Evolutionary conservation across 2,113 vertebrate genomes (phyloP).

Genomic region (Hippoglossus stenolepis): DNA sequence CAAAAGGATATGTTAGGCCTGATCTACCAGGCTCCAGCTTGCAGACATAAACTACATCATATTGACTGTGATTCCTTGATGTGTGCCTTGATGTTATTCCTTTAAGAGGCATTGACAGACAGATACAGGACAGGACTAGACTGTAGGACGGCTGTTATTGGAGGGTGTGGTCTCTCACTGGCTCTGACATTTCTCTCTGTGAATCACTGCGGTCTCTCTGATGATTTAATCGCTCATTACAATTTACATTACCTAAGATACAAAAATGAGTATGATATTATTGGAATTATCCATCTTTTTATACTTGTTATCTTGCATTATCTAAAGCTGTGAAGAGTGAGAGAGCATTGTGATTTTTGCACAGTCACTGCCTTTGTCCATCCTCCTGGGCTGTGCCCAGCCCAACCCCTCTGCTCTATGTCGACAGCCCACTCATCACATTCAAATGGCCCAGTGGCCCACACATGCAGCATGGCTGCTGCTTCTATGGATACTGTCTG

Average conservation of each 20-base stretch:
- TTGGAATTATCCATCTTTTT: neutral
- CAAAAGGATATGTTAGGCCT: neutral
- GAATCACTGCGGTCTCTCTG: slow-evolving; percentile 5
- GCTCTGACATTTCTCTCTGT: slow-evolving; percentile 24
- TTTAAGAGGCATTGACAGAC: neutral
- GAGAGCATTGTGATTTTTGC: slow-evolving; percentile 70
- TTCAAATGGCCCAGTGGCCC: slow-evolving; percentile 71
- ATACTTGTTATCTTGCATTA: slow-evolving; percentile 3
- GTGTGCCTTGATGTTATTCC: neutral
- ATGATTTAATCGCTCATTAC: slow-evolving; percentile 8
- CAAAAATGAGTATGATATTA: neutral
- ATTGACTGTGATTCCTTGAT: neutral
- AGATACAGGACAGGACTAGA: neutral
- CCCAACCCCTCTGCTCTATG: slow-evolving; percentile 71
- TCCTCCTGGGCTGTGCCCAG: slow-evolving; percentile 65
- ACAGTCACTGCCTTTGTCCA: slow-evolving; percentile 82
- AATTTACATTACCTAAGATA: neutral
- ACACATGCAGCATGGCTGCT: slow-evolving; percentile 46
- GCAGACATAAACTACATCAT: neutral
- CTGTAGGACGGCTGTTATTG: neutral
- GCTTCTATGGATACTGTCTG: slow-evolving; percentile 66
- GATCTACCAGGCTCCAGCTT: neutral
- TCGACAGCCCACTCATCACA: slow-evolving; percentile 81
- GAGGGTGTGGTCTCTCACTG: slow-evolving; percentile 61
- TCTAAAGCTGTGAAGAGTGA: slow-evolving; percentile 21